phyloP scores from a whole-genome alignment of 2,797 vertebrate genomes.

The Petrocephalus schoutedeni region DNA sequence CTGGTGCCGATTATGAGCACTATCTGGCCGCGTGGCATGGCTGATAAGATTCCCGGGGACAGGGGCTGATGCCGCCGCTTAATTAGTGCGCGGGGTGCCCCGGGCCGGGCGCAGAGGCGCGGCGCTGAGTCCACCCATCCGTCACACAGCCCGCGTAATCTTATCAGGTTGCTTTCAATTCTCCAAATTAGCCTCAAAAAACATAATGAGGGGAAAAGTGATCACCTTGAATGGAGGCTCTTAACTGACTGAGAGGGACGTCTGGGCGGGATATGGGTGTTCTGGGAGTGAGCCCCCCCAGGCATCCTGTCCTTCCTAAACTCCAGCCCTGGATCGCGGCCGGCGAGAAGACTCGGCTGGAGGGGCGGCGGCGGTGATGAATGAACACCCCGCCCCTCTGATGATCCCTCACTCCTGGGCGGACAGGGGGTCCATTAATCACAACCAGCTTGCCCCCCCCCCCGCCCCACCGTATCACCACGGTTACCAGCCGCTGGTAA shows the following conservation, averaged over 20 bases:
- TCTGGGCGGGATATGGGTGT: not conserved
- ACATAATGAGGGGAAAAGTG: conserved; percentile 29
- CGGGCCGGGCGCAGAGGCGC: conserved; percentile 30
- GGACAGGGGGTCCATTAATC: conserved; percentile 64
- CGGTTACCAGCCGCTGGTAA: not conserved
- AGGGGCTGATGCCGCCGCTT: conserved; percentile 37
- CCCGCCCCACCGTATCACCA: conserved; percentile 14
- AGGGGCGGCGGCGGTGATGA: conserved; percentile 59
- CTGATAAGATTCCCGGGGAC: conserved; percentile 48
- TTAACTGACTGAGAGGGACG: conserved; percentile 32
- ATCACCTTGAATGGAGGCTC: conserved; percentile 14
- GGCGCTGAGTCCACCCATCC: conserved; percentile 36
- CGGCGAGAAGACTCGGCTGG: not conserved
- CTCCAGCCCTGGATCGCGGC: conserved; percentile 32
- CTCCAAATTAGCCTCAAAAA: conserved; percentile 44
- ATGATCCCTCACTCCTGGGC: conserved; percentile 67
- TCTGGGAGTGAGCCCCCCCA: not conserved
- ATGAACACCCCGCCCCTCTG: conserved; percentile 57
- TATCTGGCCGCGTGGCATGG: conserved; percentile 36
- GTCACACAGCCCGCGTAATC: conserved; percentile 36
- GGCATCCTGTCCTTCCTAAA: not conserved
- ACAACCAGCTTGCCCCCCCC: conserved; percentile 38
- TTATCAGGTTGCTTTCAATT: conserved; percentile 35
- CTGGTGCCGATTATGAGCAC: conserved; percentile 44
- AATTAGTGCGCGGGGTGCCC: conserved; percentile 45